A percentile compares a stretch with the other conserved stretches of the same genome.
phyloP scores from a whole-genome alignment of 2,888 invertebrate species.

The Frankliniella fusca region DNA sequence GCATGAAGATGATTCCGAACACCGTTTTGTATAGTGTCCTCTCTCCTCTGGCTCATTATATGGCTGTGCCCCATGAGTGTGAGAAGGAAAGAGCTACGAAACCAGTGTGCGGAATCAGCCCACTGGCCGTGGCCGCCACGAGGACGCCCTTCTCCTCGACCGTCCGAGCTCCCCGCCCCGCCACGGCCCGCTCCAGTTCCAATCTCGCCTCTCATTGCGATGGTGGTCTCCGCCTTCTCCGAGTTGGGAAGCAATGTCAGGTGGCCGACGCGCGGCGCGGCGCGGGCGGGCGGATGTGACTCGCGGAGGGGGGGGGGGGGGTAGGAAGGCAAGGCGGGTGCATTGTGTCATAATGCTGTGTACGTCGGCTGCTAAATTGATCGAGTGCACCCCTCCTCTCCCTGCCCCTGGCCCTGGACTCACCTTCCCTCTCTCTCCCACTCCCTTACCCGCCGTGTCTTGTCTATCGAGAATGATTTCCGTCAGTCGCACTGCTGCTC shows the following conservation, averaged over 20 bases:
- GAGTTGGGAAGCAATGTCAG: not conserved
- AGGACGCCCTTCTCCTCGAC: not conserved
- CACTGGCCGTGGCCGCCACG: too few species aligned
- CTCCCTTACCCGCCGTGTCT: not conserved
- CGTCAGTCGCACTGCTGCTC: not conserved
- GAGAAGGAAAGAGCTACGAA: too few species aligned
- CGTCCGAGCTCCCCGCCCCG: not conserved
- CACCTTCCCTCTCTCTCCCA: not conserved
- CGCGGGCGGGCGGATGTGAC: not conserved
- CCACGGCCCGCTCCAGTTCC: not conserved
- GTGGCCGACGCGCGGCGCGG: not conserved
- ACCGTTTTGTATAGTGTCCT: too few species aligned
- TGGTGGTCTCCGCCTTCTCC: not conserved
- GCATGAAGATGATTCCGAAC: too few species aligned
- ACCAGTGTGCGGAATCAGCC: too few species aligned
- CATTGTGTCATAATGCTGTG: constrained; percentile 6
- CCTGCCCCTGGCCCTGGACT: not conserved
- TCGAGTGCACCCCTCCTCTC: not conserved
- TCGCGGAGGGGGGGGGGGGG: not conserved
- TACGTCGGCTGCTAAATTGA: not conserved
- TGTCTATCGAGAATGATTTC: not conserved
- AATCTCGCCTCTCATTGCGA: not conserved
- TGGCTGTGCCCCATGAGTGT: too few species aligned
- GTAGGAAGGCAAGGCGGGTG: not conserved
- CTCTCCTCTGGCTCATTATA: too few species aligned